Evolutionary conservation across 35 echinoderm and acorn worm species (phyloP).

Genomic region (Heliocidaris erythrogramma): DNA sequence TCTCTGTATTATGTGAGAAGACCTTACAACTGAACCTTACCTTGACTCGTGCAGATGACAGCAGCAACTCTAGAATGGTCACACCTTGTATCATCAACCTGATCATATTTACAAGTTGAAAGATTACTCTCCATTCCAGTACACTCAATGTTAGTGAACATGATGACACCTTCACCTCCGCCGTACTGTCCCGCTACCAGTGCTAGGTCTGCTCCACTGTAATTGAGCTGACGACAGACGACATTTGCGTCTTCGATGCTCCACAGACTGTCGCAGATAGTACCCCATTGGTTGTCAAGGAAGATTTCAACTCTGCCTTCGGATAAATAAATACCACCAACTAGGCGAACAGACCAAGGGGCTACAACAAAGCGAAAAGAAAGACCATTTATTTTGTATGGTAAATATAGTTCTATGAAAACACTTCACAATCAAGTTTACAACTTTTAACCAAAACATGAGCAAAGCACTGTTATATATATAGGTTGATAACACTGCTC

Average conservation of each 20-base stretch:
- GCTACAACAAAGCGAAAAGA: too few species aligned
- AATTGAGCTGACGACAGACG: constrained; percentile 23
- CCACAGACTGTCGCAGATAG: constrained; percentile 17
- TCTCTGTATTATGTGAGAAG: too few species aligned
- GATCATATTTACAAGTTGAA: background rate
- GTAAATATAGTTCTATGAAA: background rate
- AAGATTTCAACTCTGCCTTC: constrained; percentile 27
- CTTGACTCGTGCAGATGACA: constrained; percentile 1
- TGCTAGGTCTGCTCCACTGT: constrained; percentile 35
- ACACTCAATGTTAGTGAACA: background rate
- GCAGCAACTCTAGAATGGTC: background rate
- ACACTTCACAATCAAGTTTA: background rate
- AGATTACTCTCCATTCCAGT: background rate
- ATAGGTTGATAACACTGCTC: too few species aligned
- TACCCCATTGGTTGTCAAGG: background rate
- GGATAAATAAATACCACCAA: background rate
- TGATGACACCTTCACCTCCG: background rate
- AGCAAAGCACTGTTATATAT: background rate
- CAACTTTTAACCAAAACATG: background rate
- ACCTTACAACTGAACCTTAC: background rate
- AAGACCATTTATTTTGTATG: background rate
- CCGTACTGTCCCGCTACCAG: background rate
- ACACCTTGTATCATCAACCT: background rate
- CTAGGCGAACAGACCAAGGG: background rate
- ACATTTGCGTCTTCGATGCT: background rate